Evolutionary conservation across 2,797 vertebrate genomes (phyloP).

Genomic region (Poeciliopsis turneri): DNA sequence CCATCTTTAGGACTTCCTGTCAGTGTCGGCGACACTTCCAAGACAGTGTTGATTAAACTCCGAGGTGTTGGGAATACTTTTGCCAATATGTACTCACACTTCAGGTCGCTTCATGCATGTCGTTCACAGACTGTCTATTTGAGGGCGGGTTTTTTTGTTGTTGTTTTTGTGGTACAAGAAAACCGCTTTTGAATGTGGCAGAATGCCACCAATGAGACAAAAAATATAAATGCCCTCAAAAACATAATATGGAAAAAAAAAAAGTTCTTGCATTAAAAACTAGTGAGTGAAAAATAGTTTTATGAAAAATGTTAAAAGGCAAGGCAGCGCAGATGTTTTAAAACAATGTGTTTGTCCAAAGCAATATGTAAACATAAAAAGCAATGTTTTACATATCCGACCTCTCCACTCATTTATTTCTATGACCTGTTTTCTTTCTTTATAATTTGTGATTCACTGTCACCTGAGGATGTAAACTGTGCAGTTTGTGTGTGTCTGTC

Average conservation of each 20-base stretch:
- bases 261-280: neutral
- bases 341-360: neutral
- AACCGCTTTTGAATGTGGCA: neutral
- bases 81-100: neutral
- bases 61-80: neutral
- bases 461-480: neutral
- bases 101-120: neutral
- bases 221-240: neutral
- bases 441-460: neutral
- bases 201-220: neutral
- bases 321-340: neutral
- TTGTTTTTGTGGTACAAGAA: neutral
- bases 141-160: no score
- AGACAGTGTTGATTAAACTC: slow-evolving; percentile 1
- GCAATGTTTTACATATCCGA: neutral
- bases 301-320: neutral
- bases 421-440: neutral
- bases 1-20: neutral
- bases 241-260: neutral
- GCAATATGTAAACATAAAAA: neutral
- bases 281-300: neutral
- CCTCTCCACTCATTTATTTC: neutral
- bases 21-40: neutral
- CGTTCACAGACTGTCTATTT: neutral
- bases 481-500: neutral